A percentile compares a stretch with the other conserved stretches of the same genome.
Evolutionary conservation across 2,888 invertebrate species (phyloP).

Genomic region (Gryllus longicercus): DNA sequence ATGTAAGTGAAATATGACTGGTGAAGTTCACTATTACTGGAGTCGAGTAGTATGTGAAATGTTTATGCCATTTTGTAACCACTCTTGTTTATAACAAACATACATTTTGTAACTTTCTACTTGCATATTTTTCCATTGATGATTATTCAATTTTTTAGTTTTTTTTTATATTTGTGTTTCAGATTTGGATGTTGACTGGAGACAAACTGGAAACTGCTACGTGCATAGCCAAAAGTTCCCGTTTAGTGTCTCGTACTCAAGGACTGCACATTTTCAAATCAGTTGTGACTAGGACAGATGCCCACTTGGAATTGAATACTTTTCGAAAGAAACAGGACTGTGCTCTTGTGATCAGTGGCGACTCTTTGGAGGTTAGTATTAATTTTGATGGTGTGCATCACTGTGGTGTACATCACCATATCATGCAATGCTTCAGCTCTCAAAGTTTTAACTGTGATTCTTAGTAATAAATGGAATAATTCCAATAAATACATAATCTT

Average conservation of each 20-base stretch:
- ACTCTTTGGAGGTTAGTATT: constrained; percentile 57
- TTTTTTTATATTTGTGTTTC: no score
- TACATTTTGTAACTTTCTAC: no score
- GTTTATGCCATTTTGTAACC: no score
- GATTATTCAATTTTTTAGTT: no score
- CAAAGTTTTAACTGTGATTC: neutral
- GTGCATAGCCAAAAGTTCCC: constrained; percentile 96
- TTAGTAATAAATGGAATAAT: no score
- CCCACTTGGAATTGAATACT: constrained; percentile 59
- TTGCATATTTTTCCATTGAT: no score
- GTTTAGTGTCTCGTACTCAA: constrained; percentile 80
- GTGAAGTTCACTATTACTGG: no score
- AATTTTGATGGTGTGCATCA: neutral
- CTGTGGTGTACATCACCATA: neutral
- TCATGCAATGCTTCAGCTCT: no score
- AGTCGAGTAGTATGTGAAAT: no score
- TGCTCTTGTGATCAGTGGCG: constrained; percentile 66
- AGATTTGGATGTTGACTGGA: constrained; percentile 73
- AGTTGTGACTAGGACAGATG: constrained; percentile 62
- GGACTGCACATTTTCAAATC: constrained; percentile 72
- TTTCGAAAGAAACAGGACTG: constrained; percentile 59
- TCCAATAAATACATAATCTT: no score
- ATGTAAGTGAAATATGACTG: no score
- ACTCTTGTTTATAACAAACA: no score
- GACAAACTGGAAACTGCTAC: constrained; percentile 92